These are phyloP conservation scores for Euphydryas editha DNA, from an alignment of 2,888 invertebrate genomes.

Conservation along the genomic window DNA sequence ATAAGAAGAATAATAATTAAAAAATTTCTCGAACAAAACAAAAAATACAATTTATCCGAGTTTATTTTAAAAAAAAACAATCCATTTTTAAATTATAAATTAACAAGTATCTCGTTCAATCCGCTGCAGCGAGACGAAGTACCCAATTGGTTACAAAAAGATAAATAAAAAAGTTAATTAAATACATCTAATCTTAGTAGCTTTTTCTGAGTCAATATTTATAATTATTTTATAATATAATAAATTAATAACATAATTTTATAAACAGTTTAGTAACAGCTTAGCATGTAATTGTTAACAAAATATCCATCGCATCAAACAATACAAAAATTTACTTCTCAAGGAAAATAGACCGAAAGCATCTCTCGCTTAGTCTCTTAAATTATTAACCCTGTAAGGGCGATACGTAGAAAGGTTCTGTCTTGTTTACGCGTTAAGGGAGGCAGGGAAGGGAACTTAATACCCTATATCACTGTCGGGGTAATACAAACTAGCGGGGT, in stretches of 20 bases:
- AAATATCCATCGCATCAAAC: slow-evolving; percentile 52
- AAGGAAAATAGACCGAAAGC: slow-evolving; percentile 71
- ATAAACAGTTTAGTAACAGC: background rate
- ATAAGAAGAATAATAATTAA: background rate
- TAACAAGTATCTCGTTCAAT: slow-evolving; percentile 6
- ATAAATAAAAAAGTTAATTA: slow-evolving; percentile 5
- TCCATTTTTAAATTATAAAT: background rate
- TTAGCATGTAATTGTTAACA: background rate
- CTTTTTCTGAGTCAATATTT: background rate
- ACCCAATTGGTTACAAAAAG: slow-evolving; percentile 5
- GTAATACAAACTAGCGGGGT: slow-evolving; percentile 81
- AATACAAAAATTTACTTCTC: slow-evolving; percentile 58
- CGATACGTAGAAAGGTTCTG: slow-evolving; percentile 79
- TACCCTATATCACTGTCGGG: slow-evolving; percentile 82
- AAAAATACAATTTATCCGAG: slow-evolving; percentile 6
- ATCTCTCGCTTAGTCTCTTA: slow-evolving; percentile 75
- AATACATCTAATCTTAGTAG: background rate
- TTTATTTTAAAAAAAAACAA: background rate
- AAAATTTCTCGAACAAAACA: background rate
- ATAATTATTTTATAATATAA: background rate
- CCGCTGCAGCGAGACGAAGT: background rate
- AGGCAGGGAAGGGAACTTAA: slow-evolving; percentile 80
- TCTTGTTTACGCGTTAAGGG: slow-evolving; percentile 82
- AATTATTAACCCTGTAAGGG: slow-evolving; percentile 81
- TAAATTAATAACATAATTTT: background rate